These are phyloP conservation scores for Synodontis membranacea DNA, from an alignment of 2,113 vertebrate genomes.

Conservation along the genomic window DNA sequence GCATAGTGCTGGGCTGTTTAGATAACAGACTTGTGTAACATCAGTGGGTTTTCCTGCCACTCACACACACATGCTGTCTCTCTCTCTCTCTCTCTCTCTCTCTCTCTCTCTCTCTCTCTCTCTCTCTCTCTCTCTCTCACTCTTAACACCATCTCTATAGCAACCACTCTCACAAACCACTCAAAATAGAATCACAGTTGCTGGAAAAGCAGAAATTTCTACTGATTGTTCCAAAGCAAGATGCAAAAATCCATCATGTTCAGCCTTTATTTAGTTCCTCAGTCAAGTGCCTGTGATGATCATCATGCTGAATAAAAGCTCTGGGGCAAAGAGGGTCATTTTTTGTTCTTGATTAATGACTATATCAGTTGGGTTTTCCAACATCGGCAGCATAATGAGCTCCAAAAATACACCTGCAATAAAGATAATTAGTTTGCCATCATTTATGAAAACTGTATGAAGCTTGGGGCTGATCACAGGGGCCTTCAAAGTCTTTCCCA, in stretches of 20 bases:
- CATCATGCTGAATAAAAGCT: slow-evolving; percentile 11
- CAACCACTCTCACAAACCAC: slow-evolving; percentile 59
- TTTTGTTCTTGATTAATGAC: slow-evolving; percentile 15
- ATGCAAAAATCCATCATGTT: slow-evolving; percentile 37
- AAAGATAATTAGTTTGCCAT: background rate
- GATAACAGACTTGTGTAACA: slow-evolving; percentile 58
- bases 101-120: slow-evolving; percentile 40
- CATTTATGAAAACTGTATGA: background rate
- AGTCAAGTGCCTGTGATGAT: slow-evolving; percentile 23
- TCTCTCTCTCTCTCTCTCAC: slow-evolving; percentile 40
- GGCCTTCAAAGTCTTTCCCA: background rate
- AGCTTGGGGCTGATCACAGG: background rate
- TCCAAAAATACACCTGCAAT: slow-evolving; percentile 28
- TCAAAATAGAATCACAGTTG: slow-evolving; percentile 53
- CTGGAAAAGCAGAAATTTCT: slow-evolving; percentile 41
- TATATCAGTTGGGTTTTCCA: background rate
- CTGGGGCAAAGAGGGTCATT: background rate
- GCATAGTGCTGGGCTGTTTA: slow-evolving; percentile 43
- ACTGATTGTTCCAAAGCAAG: slow-evolving; percentile 41
- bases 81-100: slow-evolving; percentile 40
- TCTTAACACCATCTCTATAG: slow-evolving; percentile 54
- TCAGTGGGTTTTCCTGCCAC: slow-evolving; percentile 58
- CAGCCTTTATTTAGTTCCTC: slow-evolving; percentile 35
- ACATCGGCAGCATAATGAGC: background rate
- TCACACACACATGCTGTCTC: slow-evolving; percentile 39